Evolutionary conservation across 35 echinoderm and acorn worm genomes (phyloP), one percentile per base, ranked within the genome.

Genomic region (Chiridota heheva): DNA sequence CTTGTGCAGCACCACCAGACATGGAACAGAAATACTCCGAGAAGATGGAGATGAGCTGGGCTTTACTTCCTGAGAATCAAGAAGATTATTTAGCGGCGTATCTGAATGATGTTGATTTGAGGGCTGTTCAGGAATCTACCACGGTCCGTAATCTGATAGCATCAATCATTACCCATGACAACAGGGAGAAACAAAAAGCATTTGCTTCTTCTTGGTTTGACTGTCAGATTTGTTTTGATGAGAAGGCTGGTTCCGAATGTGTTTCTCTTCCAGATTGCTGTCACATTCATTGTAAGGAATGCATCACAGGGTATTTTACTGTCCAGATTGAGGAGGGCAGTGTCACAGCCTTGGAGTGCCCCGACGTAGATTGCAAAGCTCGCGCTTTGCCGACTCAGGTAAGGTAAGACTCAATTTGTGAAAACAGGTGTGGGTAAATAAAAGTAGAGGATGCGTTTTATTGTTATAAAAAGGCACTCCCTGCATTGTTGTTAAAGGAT

Each of bases 231-330:
- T 86, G 84, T 66, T 86, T 64, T 36, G 38, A 18, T 78, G 84
- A 86, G 1, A 46, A 63, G 31, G 43, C 27, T 10, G 84, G 84
- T 10, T 63, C 0, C 56, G 72, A 77, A 20, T 78, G 84, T 17
- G 56, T 77, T 26, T 34, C 39, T 8, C 78, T 86, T 39, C 1
- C 44, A 10, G 70, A 58, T 4, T 86, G 84, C 33, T 13, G 42
- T 7, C 84, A 86, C 42, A 60, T 86, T 26, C 78, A 86, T 44
- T 86, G 84, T 28, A 86, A 78, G 15, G 70, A 15, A 1, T 86
- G 84, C 36, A 48, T 86, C 26, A 86, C 46, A n/a, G 73, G 42
- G 25, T 63, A 86, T 48, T 86, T 86, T 56, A 36, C 32, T 8
- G 40, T 86, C 3, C 73, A 77, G 33, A 86, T 86, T 47, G 58